A percentile compares a stretch with the other conserved stretches of the same genome.
Conservation (phyloP, 1,140 invertebrate genomes). For the Papilio aristodemus region DNA sequence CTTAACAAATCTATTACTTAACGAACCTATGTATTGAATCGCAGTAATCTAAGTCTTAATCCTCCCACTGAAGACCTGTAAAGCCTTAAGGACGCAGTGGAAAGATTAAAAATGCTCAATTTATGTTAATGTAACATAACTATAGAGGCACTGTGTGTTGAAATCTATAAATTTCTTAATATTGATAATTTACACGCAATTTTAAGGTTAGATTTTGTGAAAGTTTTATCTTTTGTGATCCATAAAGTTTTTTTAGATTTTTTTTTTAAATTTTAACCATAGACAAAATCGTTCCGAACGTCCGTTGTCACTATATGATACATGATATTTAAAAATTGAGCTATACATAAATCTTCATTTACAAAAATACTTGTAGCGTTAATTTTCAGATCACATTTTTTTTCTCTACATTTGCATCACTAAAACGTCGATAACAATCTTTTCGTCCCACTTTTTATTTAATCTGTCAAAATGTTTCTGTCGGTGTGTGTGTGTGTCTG, state of each 20-base stretch:
- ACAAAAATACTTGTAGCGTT: constrained; percentile 78
- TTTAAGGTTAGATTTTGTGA: constrained; percentile 27
- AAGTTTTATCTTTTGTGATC: constrained; percentile 28
- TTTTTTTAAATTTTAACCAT: constrained; percentile 24
- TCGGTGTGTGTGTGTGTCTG: not conserved
- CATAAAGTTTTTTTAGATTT: not conserved
- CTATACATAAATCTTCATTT: constrained; percentile 77
- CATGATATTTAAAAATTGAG: constrained; percentile 67
- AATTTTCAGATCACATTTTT: constrained; percentile 76
- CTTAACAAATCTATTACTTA: constrained; percentile 76
- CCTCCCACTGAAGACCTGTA: constrained; percentile 53
- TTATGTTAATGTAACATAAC: constrained; percentile 82
- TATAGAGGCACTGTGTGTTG: constrained; percentile 81
- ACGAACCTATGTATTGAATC: constrained; percentile 66
- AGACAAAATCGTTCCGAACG: constrained; percentile 26
- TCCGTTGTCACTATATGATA: constrained; percentile 42
- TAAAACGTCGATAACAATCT: constrained; percentile 45
- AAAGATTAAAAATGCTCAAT: constrained; percentile 78
- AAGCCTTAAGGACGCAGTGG: constrained; percentile 47
- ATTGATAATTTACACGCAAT: constrained; percentile 57
- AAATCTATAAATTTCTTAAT: constrained; percentile 62
- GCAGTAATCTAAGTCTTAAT: constrained; percentile 69
- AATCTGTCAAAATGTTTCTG: not conserved
- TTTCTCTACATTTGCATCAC: constrained; percentile 57
- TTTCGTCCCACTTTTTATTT: constrained; percentile 29